Evolutionary conservation across 2,888 invertebrate species (phyloP).

Genomic region (Clepsis dumicolana): DNA sequence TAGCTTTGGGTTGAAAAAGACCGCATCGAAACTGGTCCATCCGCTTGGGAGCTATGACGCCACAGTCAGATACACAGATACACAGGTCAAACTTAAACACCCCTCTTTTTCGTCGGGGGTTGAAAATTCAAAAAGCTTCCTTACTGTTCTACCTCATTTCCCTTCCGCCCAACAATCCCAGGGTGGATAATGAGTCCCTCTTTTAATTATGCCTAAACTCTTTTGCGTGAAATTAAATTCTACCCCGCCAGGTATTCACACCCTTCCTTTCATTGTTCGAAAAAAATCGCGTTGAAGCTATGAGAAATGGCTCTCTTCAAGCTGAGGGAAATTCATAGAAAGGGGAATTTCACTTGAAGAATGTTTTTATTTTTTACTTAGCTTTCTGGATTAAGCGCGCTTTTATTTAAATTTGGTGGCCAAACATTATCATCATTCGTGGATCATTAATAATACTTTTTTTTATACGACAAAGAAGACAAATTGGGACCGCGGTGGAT

Average conservation of each 20-base stretch:
- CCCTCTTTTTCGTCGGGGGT: too few relatives aligned
- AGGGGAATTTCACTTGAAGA: slow-evolving; percentile 1
- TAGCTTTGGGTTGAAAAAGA: too few relatives aligned
- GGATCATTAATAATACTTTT: too few relatives aligned
- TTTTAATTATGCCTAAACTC: slow-evolving; percentile 43
- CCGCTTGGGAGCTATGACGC: too few relatives aligned
- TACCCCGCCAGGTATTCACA: slow-evolving; percentile 32
- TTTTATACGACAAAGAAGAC: too few relatives aligned
- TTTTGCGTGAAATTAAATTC: slow-evolving; percentile 43
- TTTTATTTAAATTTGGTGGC: slow-evolving; percentile 19
- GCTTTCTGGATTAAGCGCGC: not conserved
- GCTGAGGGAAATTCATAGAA: slow-evolving; percentile 9
- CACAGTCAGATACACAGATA: too few relatives aligned
- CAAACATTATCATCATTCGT: too few relatives aligned
- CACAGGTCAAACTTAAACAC: too few relatives aligned
- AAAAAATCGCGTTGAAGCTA: slow-evolving; percentile 21
- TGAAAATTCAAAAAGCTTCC: not conserved
- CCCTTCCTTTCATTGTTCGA: slow-evolving; percentile 17
- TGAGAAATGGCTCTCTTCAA: slow-evolving; percentile 17
- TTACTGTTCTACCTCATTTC: slow-evolving; percentile 7
- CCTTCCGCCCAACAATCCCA: slow-evolving; percentile 22
- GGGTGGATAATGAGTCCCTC: slow-evolving; percentile 38
- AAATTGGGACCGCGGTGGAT: too few relatives aligned
- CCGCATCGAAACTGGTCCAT: too few relatives aligned
- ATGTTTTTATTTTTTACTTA: slow-evolving; percentile 9